Conservation (phyloP, 2,113 vertebrate genomes). For the Monarcha castaneiventris region DNA sequence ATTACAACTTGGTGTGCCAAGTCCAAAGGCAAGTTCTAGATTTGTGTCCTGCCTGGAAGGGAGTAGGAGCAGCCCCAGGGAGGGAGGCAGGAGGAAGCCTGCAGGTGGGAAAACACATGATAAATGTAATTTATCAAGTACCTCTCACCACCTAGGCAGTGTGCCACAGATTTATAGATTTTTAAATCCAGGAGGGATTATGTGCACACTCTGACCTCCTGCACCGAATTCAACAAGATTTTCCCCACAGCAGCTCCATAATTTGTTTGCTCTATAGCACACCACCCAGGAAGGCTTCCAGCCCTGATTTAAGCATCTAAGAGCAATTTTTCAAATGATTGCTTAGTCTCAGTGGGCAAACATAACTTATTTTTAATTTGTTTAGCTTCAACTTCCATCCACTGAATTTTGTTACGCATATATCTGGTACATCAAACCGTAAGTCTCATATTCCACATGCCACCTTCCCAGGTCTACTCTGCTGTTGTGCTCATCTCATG, state of each 20-base stretch:
- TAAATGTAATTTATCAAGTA: background rate
- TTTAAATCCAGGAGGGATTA: background rate
- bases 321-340: constrained; percentile 13
- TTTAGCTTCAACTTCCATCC: background rate
- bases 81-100: background rate
- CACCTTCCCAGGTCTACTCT: background rate
- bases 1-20: background rate
- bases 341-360: background rate
- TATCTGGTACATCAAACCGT: background rate
- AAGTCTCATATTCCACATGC: background rate
- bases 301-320: background rate
- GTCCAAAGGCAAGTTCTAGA: background rate
- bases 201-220: background rate
- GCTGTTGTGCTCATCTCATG: background rate
- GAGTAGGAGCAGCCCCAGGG: background rate
- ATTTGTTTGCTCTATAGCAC: background rate
- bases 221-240: background rate
- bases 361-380: constrained; percentile 20
- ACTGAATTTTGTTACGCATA: background rate
- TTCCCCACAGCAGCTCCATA: background rate
- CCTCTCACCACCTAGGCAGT: background rate
- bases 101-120: background rate
- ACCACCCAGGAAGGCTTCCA: background rate
- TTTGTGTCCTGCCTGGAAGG: background rate
- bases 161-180: background rate